Evolutionary conservation across 2,797 vertebrate genomes (phyloP).

Genomic region (Sebastes trivittatus): DNA sequence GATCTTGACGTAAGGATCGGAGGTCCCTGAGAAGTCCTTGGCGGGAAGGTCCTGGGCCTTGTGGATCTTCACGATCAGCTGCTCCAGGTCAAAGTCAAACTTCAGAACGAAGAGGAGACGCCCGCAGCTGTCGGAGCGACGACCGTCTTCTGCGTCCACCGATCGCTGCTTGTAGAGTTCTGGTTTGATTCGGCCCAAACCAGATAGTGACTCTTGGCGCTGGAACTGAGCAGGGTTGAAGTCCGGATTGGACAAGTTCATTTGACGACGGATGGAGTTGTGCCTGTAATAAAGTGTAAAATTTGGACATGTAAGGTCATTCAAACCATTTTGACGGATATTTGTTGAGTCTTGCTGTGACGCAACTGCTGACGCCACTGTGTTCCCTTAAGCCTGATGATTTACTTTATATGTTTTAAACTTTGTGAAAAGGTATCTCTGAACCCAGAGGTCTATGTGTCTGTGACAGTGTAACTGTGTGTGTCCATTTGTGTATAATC

Average conservation of each 20-base stretch:
- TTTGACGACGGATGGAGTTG: conserved; percentile 94
- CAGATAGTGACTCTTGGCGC: conserved; percentile 92
- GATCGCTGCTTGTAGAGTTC: conserved; percentile 98
- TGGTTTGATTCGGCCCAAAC: conserved; percentile 93
- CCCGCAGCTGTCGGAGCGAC: conserved; percentile 88
- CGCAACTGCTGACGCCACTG: background rate
- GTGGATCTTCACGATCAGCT: conserved; percentile 98
- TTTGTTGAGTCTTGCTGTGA: background rate
- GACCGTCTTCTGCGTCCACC: conserved; percentile 89
- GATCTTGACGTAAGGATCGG: conserved; percentile 98
- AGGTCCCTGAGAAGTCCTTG: conserved; percentile 98
- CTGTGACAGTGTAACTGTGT: background rate
- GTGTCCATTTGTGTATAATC: background rate
- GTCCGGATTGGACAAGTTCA: conserved; percentile 96
- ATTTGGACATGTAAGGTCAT: background rate
- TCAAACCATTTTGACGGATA: background rate
- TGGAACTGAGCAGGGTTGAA: conserved; percentile 97
- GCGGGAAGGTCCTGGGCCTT: conserved; percentile 94
- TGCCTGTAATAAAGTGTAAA: conserved; percentile 82
- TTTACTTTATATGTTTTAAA: background rate
- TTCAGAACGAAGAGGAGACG: conserved; percentile 94
- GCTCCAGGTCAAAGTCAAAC: conserved; percentile 97
- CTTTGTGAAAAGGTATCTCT: background rate
- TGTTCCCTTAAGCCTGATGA: background rate
- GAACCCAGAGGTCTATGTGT: background rate